Base-by-base conservation (phyloP, 2,888 invertebrate species). In the Caenorhabditis imperialis region DNA sequence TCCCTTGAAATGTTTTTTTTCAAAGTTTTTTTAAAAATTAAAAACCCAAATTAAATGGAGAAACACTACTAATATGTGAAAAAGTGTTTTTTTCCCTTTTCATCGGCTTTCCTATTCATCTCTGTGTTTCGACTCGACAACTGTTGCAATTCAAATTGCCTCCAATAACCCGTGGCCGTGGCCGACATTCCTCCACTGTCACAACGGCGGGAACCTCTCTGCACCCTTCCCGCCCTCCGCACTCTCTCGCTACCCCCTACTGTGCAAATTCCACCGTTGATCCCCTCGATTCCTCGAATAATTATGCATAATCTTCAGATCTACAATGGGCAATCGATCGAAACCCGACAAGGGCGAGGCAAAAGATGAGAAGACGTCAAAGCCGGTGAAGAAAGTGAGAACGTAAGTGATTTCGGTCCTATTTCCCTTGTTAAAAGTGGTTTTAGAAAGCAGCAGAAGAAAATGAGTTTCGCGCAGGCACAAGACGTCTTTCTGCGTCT, bases 401-500 rank as follows among this genome's bases (percentile, higher is more conserved):
- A 38, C 62, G 62, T 62, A n/a, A 53, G 62, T 53, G 23, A 48
- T 23, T 10, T 16, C 12, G 6, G 38, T n/a, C n/a, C n/a, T n/a
- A n/a, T n/a, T n/a, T n/a, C n/a, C n/a, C n/a, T n/a, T n/a, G n/a
- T n/a, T n/a, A n/a, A n/a, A n/a, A n/a, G n/a, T n/a, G n/a, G n/a
- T 61, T 61, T 18, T 23, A 70, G 69, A 33, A 61, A 50, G 22
- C 53, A 62, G 37, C 44, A 47, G 23, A 55, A 50, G 23, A 62
- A 62, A 16, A 38, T 62, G 50, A 71, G 55, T 45, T 71, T 71
- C 40, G 50, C 55, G 3, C 47, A 65, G 40, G 73, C 73, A 1
- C 63, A 73, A 23, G 58, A 73, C 25, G 73, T 73, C 10, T 73
- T 44, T 38, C 35, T 73, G 18, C 53, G 53, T 27, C 48, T 73